phyloP scores from a whole-genome alignment of 2,113 vertebrate genomes.

The Megaptera novaeangliae region DNA sequence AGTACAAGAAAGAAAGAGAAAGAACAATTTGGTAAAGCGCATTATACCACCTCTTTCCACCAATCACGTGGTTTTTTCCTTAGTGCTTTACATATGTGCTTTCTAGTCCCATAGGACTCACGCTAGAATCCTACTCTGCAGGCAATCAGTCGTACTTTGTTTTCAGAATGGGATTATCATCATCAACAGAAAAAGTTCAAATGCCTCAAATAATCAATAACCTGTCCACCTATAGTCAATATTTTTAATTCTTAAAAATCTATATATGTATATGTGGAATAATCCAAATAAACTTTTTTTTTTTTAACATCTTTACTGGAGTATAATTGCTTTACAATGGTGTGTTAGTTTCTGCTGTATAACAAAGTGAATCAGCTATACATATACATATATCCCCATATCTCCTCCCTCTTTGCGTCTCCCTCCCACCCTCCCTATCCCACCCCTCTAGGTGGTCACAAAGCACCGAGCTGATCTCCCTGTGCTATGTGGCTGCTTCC shows the following conservation, averaged over 20 bases:
- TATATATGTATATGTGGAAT: too few relatives aligned
- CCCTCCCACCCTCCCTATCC: too few relatives aligned
- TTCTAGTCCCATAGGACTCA: background rate
- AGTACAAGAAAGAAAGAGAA: background rate
- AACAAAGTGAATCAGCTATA: too few relatives aligned
- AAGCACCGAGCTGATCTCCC: too few relatives aligned
- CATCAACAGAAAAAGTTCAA: background rate
- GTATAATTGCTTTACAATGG: too few relatives aligned
- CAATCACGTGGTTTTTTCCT: background rate
- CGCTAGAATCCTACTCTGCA: rapidly evolving
- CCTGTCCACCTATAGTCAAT: background rate
- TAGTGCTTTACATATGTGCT: background rate
- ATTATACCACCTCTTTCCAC: rapidly evolving
- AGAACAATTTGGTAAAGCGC: background rate
- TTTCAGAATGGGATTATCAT: background rate
- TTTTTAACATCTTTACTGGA: too few relatives aligned
- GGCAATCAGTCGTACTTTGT: rapidly evolving
- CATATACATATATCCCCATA: too few relatives aligned
- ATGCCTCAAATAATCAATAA: background rate
- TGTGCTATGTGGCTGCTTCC: too few relatives aligned
- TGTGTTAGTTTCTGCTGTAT: too few relatives aligned
- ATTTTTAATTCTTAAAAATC: background rate
- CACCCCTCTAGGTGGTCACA: too few relatives aligned
- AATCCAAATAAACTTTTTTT: background rate
- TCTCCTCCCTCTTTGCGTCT: too few relatives aligned